Base-by-base conservation (phyloP, 2,888 invertebrate genomes). In the Trichogramma evanescens region DNA sequence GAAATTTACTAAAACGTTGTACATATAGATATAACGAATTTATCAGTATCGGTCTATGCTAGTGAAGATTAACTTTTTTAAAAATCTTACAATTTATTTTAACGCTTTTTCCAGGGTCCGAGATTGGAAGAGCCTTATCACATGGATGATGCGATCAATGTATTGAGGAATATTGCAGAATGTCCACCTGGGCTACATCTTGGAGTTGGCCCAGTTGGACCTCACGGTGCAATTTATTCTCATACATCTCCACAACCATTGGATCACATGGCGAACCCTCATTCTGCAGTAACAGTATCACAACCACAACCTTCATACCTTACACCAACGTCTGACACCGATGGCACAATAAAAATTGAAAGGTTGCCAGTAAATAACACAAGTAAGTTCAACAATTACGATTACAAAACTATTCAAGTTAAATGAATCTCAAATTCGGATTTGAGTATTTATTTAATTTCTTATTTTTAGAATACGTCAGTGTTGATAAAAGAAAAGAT, bases 121-220 rank as follows among this genome's bases (percentile, higher is more conserved):
- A 86, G 93, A 62, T 94, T 95, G 93, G 96, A 95, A 80, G 95
- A 95, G 80, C 58, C 59, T 54, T 61, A 63, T 45, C 84, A 94
- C 65, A 80, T 96, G 74, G 95, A 95, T 77, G 95, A 95, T 81
- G 96, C 95, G 66, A 93, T 96, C 73, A 94, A 95, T 79, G 95
- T 96, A 60, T 82, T 96, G 69, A 86, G 95, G 73, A 95, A 94
- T 80, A 95, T 96, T 80, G 94, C 95, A 56, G 95, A 95, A 80
- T 91, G 92, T 63, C 89, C 91, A 69, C 80, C 86, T 66, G 81
- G 83, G 42, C 73, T 77, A 66, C 77, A 78, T 62, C 69, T 78
- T 44, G 69, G 67, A 59, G 45, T n/a, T 45, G 73, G 72, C 59
- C 73, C 76, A 40, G 76, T 76, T 39, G 76, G 77, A 78, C 83